These are phyloP conservation scores for Zaprionus inermis DNA, from an alignment of 1,140 invertebrate genomes.

Conservation along the genomic window DNA sequence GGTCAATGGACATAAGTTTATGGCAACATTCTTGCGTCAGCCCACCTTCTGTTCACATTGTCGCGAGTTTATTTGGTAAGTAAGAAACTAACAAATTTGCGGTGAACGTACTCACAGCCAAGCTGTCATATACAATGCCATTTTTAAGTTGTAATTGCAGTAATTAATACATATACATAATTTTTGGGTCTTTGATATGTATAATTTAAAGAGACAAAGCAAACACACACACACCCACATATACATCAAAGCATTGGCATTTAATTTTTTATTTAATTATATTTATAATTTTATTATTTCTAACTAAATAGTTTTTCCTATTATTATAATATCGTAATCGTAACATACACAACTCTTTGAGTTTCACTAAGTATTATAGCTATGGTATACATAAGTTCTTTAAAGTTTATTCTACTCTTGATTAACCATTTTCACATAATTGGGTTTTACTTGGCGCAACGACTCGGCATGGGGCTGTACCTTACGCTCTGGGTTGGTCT, in stretches of 20 bases:
- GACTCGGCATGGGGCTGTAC: slow-evolving; percentile 16
- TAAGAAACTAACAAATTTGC: slow-evolving; percentile 37
- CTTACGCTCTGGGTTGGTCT: slow-evolving; percentile 37
- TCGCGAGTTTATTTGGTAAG: slow-evolving; percentile 98
- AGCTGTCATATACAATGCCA: slow-evolving; percentile 63
- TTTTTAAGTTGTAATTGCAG: slow-evolving; percentile 68
- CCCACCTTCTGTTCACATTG: slow-evolving; percentile 99
- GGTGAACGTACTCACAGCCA: slow-evolving; percentile 47
- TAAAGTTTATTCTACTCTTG: slow-evolving; percentile 30
- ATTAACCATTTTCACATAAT: slow-evolving; percentile 40
- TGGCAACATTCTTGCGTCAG: slow-evolving; percentile 99
- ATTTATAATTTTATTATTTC: slow-evolving; percentile 34
- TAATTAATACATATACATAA: slow-evolving; percentile 58
- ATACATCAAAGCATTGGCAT: slow-evolving; percentile 37
- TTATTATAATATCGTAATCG: slow-evolving; percentile 55
- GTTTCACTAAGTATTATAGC: slow-evolving; percentile 35
- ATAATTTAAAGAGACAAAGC: slow-evolving; percentile 45
- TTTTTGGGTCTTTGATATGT: slow-evolving; percentile 59
- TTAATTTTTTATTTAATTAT: slow-evolving; percentile 13
- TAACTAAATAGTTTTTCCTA: slow-evolving; percentile 18
- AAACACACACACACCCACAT: slow-evolving; percentile 26
- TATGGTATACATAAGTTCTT: slow-evolving; percentile 34
- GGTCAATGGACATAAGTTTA: slow-evolving; percentile 99
- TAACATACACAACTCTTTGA: slow-evolving; percentile 37
- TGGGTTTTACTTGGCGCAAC: slow-evolving; percentile 25